A percentile compares a stretch with the other conserved stretches of the same genome.
Conservation (phyloP, 2,888 invertebrate species). For the Latheticus oryzae region DNA sequence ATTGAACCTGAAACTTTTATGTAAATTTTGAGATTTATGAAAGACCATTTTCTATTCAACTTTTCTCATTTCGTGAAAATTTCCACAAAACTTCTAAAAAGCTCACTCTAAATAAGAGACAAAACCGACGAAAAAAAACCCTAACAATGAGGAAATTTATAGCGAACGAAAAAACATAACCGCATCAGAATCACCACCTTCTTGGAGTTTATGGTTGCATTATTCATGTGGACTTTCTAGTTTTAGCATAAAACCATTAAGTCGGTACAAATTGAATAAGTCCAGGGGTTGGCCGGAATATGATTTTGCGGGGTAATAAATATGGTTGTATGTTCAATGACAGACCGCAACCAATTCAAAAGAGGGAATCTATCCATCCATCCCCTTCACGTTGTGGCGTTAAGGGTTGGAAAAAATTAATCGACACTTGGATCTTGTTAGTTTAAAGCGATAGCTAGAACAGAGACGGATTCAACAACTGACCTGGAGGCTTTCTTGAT, state of each 20-base stretch:
- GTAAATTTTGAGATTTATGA: background rate
- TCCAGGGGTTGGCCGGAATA: slow-evolving; percentile 36
- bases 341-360: slow-evolving; percentile 46
- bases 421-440: slow-evolving; percentile 32
- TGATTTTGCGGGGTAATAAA: slow-evolving; percentile 46
- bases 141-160: slow-evolving; percentile 13
- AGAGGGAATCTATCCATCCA: slow-evolving; percentile 12
- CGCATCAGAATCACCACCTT: slow-evolving; percentile 2
- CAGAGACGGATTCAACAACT: slow-evolving; percentile 20
- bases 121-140: slow-evolving; percentile 17
- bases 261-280: slow-evolving; percentile 42
- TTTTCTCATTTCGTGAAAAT: background rate
- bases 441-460: slow-evolving; percentile 9
- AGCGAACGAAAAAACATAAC: slow-evolving; percentile 13
- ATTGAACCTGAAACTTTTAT: too few species aligned
- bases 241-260: slow-evolving; percentile 41
- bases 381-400: slow-evolving; percentile 11
- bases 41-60: too few species aligned
- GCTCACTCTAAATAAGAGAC: background rate
- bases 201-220: slow-evolving; percentile 31
- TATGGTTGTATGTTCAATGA: slow-evolving; percentile 45
- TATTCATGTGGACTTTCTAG: slow-evolving; percentile 30
- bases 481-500: background rate
- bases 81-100: background rate
- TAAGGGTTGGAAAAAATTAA: slow-evolving; percentile 31